phyloP scores from a whole-genome alignment of 2,888 invertebrate species.

The Leucoma salicis region DNA sequence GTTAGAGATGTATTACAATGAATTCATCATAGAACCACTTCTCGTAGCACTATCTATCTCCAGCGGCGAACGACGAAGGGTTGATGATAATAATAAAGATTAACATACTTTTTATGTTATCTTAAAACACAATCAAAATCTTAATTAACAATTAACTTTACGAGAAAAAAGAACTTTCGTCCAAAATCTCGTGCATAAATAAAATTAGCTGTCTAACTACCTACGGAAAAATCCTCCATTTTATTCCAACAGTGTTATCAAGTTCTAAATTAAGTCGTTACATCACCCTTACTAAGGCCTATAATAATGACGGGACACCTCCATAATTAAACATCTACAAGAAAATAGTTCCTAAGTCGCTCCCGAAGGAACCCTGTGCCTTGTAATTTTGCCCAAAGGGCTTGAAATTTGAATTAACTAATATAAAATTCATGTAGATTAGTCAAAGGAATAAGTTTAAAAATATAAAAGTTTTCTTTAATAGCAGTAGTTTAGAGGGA shows the following conservation, averaged over 20 bases:
- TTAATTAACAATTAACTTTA: neutral
- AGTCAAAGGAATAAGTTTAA: neutral
- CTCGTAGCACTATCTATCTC: too few relatives aligned
- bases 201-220: neutral
- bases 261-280: constrained; percentile 17
- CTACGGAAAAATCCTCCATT: neutral
- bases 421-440: constrained; percentile 16
- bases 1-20: too few relatives aligned
- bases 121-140: neutral
- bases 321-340: constrained; percentile 29
- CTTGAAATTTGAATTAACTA: constrained; percentile 22
- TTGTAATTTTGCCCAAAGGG: constrained; percentile 20
- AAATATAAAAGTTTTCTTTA: neutral
- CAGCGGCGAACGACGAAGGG: too few relatives aligned
- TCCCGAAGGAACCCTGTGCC: constrained; percentile 1
- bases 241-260: constrained; percentile 8
- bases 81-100: too few relatives aligned
- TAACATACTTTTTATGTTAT: too few relatives aligned
- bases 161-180: neutral
- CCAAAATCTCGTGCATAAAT: neutral
- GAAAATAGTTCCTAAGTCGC: constrained; percentile 29
- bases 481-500: neutral
- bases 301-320: constrained; percentile 19
- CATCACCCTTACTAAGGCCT: constrained; percentile 5
- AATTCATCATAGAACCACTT: too few relatives aligned